These are phyloP conservation scores for Nemoura dubitans DNA, from an alignment of 2,888 invertebrate genomes.

Conservation along the genomic window DNA sequence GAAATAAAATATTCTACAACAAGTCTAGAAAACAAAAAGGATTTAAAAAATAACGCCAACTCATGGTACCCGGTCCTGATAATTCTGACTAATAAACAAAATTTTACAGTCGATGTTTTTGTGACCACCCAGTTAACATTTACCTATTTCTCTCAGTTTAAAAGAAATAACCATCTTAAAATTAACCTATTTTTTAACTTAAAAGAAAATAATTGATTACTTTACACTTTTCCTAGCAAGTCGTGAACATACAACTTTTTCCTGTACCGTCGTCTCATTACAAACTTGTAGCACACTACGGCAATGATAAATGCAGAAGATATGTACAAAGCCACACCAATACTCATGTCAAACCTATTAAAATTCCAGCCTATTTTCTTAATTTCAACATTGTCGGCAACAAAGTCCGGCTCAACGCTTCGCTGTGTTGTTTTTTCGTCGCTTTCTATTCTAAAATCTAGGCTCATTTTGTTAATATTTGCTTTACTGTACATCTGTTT, in stretches of 20 bases:
- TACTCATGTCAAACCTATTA: conserved; percentile 76
- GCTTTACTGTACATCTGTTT: conserved; percentile 63
- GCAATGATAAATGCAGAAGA: conserved; percentile 78
- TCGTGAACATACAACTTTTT: conserved; percentile 79
- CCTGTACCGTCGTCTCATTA: conserved; percentile 73
- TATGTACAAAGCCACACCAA: conserved; percentile 79
- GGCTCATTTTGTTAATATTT: conserved; percentile 50
- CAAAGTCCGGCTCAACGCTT: conserved; percentile 18
- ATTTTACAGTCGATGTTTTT: neutral
- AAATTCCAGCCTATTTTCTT: conserved; percentile 62
- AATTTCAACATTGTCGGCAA: conserved; percentile 29
- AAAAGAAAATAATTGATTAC: neutral
- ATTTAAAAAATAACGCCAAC: neutral
- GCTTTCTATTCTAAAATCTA: conserved; percentile 47
- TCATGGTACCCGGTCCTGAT: neutral
- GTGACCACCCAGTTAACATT: neutral
- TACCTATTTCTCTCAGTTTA: neutral
- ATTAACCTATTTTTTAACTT: neutral
- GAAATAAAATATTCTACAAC: no score
- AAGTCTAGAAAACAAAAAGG: no score
- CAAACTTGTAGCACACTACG: conserved; percentile 79
- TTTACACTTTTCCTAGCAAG: conserved; percentile 75
- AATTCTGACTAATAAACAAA: neutral
- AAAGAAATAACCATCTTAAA: neutral
- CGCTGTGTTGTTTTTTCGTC: neutral